Base-by-base conservation (phyloP, 2,797 vertebrate species). In the Linurgus olivaceus region DNA sequence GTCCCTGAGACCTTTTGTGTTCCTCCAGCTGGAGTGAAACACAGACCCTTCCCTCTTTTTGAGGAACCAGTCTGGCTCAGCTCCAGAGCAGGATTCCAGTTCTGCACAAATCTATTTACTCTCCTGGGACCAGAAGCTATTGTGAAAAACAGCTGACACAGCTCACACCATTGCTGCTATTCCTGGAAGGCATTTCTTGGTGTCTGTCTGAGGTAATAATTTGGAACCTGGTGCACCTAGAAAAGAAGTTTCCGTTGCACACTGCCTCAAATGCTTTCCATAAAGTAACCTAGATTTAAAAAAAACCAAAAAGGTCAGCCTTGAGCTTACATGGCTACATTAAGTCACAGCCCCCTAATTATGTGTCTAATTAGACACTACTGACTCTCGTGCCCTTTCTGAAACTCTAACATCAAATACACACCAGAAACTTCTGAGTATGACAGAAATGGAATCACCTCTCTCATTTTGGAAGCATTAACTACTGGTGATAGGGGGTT, bases 1-100 rank as follows among this genome's bases (percentile, higher is more conserved):
- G 13, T 40, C 65, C 26, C 42, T 15, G 29, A 54, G 73, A 35
- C 18, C 12, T n/a, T 33, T 1, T 0, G 15, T 0, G 8, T 13
- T 77, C 38, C 54, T 25, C n/a, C 26, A 35, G 25, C 12, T 77
- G 40, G 9, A 78, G 26, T 3, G 1, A 40, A 35, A 71, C 31
- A 72, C 42, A 20, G 35, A 38, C 26, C 26, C 17, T 57, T 68
- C 15, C 25, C 10, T 58, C 24, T 38, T 31, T 62, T 58, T 23
- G 70, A 54, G 55, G 25, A 94, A 33, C n/a, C 50, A 50, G 51
- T n/a, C 13, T 86, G 79, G n/a, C 68, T 78, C 11, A 31, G 38
- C 70, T 78, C 62, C 83, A 76, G 62, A 65, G 62, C 16, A 70
- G 28, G 54, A 70, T 51, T 72, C 44, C 33, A 47, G 47, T n/a